Evolutionary conservation across 2,888 invertebrate species (phyloP), one percentile per base, ranked within the genome.

Genomic region (Pimpla rufipes): DNA sequence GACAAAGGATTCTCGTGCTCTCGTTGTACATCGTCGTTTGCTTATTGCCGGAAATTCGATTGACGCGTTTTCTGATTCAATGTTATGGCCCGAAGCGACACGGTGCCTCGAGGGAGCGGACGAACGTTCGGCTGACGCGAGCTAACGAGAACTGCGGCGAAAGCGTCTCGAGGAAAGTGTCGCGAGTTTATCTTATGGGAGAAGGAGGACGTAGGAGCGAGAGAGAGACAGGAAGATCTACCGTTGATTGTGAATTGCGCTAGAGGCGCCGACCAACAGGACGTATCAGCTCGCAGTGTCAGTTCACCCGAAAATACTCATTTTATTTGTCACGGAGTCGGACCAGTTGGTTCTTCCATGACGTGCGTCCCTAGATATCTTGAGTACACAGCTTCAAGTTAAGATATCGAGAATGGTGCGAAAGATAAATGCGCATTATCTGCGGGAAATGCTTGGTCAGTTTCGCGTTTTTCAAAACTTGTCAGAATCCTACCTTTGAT

Each of bases 111-210:
- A 55, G 2, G 21, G 23, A 16, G 13, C 66, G 21, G 45, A 57
- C 57, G 11, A 42, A 10, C 45, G 35, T n/a, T 16, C 21, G 80
- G 68, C n/a, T 59, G 59, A 59, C 11, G 45, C 21, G 23, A 40
- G 66, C 47, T 66, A 50, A 71, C 29, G 45, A 80, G 40, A 52
- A 57, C 13, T 81, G 71, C 18, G n/a, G 21, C 37, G 40, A 29
- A 55, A 55, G 42, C 18, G 18, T 76, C 52, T 76, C 66, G 42
- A 16, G 55, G 37, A 47, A 57, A 64, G 21, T 11, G 13, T 64
- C 37, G 4, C 37, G 29, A 73, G 66, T 59, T 77, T 42, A 35
- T 55, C 47, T 42, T 2, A 55, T 16, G n/a, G 29, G 6, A 11
- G 59, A 16, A 50, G 13, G 40, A n/a, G 1, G 55, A 68, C 2